Conservation (phyloP, 2,888 invertebrate species). For the Sinopyrophorus schimmeli region DNA sequence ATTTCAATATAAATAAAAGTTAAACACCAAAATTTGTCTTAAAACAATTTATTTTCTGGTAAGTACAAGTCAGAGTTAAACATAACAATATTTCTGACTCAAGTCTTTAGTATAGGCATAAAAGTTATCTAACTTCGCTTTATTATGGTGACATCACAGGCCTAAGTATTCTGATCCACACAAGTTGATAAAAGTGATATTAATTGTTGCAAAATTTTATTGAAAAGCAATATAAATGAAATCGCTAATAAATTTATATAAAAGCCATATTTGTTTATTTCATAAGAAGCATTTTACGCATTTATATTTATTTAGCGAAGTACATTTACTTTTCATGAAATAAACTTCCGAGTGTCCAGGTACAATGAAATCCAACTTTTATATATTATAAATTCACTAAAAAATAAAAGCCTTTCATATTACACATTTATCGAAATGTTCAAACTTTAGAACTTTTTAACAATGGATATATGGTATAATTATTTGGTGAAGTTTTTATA, state of each 20-base stretch:
- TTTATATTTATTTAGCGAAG: conserved; percentile 3
- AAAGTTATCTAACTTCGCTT: conserved; percentile 44
- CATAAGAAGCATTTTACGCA: conserved; percentile 12
- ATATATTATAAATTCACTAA: conserved; percentile 11
- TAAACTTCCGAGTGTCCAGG: conserved; percentile 24
- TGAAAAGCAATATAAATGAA: conserved; percentile 15
- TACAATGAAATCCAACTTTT: conserved; percentile 42
- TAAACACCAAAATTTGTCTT: too few species aligned
- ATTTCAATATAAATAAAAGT: too few species aligned
- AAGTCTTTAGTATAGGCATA: conserved; percentile 47
- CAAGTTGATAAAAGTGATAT: conserved; percentile 11
- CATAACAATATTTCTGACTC: conserved; percentile 53
- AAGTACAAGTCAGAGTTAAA: conserved; percentile 53
- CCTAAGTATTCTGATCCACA: conserved; percentile 42
- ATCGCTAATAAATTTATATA: conserved; percentile 19
- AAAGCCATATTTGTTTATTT: conserved; percentile 19
- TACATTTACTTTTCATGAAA: conserved; percentile 15
- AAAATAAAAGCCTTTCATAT: conserved; percentile 2
- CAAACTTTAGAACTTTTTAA: conserved; percentile 18
- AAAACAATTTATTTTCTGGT: conserved; percentile 53
- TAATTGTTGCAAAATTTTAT: conserved; percentile 16
- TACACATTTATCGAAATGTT: conserved; percentile 19
- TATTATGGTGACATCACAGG: conserved; percentile 50
- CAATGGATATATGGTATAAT: conserved; percentile 12
- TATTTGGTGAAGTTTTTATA: conserved; percentile 15